These are phyloP conservation scores for Urosaurus nigricauda DNA, from an alignment of 2,797 vertebrate genomes.

Conservation along the genomic window DNA sequence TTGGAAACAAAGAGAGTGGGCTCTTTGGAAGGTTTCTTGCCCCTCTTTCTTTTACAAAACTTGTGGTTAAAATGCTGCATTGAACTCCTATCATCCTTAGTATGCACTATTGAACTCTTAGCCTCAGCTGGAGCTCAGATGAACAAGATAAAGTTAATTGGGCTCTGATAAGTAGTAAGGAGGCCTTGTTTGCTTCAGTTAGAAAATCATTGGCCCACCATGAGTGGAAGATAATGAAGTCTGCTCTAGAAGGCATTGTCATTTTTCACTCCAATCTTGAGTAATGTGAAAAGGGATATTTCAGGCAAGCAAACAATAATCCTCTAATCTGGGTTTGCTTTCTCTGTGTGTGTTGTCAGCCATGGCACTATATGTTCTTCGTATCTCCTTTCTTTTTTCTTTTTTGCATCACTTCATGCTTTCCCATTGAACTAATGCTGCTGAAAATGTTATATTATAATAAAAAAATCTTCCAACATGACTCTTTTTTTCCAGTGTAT, in stretches of 20 bases:
- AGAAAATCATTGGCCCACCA: constrained; percentile 67
- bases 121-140: constrained; percentile 66
- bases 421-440: constrained; percentile 42
- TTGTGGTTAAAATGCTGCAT: constrained; percentile 27
- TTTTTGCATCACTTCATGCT: constrained; percentile 61
- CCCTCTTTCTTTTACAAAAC: constrained; percentile 53
- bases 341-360: constrained; percentile 50
- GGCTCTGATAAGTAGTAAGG: constrained; percentile 42
- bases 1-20: not conserved
- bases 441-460: not conserved
- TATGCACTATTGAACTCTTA: constrained; percentile 63
- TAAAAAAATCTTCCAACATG: constrained; percentile 23
- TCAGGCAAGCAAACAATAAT: constrained; percentile 67
- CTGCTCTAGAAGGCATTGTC: constrained; percentile 66
- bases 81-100: constrained; percentile 52
- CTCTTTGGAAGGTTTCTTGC: constrained; percentile 22
- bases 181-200: constrained; percentile 49
- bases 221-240: constrained; percentile 64
- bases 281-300: constrained; percentile 69
- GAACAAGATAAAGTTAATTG: constrained; percentile 73
- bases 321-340: constrained; percentile 62
- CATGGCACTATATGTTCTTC: constrained; percentile 48
- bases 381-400: constrained; percentile 60
- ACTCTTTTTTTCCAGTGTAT: constrained; percentile 39
- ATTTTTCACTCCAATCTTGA: constrained; percentile 73